Evolutionary conservation across 92 coral and sea anemone species (phyloP).

Genomic region (Epizoanthus stellaris): DNA sequence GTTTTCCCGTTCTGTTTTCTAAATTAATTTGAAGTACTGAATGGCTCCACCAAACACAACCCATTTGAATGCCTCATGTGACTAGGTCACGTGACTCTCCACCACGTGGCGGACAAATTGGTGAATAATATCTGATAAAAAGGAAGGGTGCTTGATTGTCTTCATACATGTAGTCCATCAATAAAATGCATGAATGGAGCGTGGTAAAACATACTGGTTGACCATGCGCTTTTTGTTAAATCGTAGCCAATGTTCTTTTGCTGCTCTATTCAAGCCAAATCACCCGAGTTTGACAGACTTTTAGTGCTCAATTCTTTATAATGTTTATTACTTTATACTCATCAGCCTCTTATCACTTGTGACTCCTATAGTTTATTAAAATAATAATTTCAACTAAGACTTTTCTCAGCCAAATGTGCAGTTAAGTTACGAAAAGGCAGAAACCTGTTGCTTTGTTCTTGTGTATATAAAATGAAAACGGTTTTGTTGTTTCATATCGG

Average conservation of each 20-base stretch:
- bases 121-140: background rate
- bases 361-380: background rate
- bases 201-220: background rate
- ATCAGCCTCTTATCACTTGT: background rate
- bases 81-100: constrained; percentile 16
- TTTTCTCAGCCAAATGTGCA: constrained; percentile 8
- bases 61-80: constrained; percentile 31
- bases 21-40: background rate
- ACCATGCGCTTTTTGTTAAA: constrained; percentile 11
- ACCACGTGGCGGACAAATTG: constrained; percentile 42
- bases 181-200: constrained; percentile 24
- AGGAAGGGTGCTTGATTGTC: constrained; percentile 15
- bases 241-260: constrained; percentile 9
- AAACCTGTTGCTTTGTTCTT: constrained; percentile 1
- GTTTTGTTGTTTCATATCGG: background rate
- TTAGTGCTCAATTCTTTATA: background rate
- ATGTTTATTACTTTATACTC: too few relatives aligned
- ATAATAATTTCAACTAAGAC: background rate
- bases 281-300: constrained; percentile 12
- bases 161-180: background rate
- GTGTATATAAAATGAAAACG: background rate
- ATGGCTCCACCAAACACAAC: constrained; percentile 22
- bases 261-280: constrained; percentile 29
- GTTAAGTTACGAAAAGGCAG: constrained; percentile 3
- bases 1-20: constrained; percentile 11